phyloP scores from a whole-genome alignment of 2,797 vertebrate species.

The Pipistrellus nathusii region DNA sequence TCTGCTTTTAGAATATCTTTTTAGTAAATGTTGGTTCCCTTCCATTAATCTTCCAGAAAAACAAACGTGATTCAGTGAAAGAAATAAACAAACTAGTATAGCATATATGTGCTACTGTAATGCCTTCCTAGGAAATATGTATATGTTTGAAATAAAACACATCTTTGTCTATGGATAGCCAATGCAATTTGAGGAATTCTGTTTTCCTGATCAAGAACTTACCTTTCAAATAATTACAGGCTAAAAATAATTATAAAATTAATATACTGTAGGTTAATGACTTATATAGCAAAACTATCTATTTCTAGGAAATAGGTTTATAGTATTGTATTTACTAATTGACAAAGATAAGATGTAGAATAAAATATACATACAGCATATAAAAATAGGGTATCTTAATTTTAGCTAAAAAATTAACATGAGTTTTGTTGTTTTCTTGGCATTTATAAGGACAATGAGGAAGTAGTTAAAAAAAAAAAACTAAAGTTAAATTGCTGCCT shows the following conservation, averaged over 20 bases:
- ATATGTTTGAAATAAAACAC: background rate
- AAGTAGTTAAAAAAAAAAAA: background rate
- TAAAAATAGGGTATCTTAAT: background rate
- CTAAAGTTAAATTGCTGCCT: background rate
- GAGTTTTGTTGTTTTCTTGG: background rate
- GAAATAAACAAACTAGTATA: background rate
- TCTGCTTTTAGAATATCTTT: background rate
- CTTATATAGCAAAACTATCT: background rate
- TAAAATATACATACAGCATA: background rate
- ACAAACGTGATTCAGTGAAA: background rate
- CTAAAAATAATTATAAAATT: background rate
- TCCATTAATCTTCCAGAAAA: background rate
- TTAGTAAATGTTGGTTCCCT: background rate
- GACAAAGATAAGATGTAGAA: background rate
- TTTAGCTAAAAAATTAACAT: background rate
- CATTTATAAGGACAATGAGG: background rate
- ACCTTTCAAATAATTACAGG: background rate
- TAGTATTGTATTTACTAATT: background rate
- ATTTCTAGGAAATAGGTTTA: background rate
- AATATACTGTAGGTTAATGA: background rate
- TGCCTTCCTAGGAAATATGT: background rate
- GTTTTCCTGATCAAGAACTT: background rate
- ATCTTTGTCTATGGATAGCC: background rate
- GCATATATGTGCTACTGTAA: background rate
- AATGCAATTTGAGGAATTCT: background rate